A percentile compares a stretch with the other conserved stretches of the same genome.
These are phyloP conservation scores for Gallinago media DNA, from an alignment of 2,113 vertebrate species.

Conservation along the genomic window DNA sequence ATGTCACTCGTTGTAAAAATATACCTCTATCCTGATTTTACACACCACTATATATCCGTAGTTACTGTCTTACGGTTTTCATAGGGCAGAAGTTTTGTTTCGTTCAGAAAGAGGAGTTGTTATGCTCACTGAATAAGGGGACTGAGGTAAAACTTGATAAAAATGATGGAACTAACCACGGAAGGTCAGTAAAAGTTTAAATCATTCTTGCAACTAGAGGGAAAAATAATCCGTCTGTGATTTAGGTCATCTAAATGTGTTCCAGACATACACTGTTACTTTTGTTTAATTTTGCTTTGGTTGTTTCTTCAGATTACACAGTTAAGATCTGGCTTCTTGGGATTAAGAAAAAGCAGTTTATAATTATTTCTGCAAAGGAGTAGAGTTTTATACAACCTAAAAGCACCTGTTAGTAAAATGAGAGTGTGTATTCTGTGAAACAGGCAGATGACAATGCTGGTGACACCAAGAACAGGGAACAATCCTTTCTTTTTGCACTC, in stretches of 20 bases:
- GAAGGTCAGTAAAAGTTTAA: slow-evolving; percentile 44
- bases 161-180: slow-evolving; percentile 11
- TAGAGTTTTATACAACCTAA: background rate
- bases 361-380: background rate
- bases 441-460: background rate
- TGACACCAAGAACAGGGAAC: background rate
- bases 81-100: background rate
- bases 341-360: background rate
- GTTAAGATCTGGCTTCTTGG: slow-evolving; percentile 22
- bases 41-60: background rate
- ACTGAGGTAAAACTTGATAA: background rate
- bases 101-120: background rate
- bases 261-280: background rate
- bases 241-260: background rate
- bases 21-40: background rate
- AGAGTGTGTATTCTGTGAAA: background rate
- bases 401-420: background rate
- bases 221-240: slow-evolving; percentile 19
- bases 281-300: slow-evolving; percentile 50
- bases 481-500: background rate
- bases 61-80: background rate
- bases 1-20: background rate
- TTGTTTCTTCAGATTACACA: slow-evolving; percentile 36
- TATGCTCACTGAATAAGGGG: background rate
- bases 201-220: background rate